A percentile compares a stretch with the other conserved stretches of the same genome.
phyloP scores from a whole-genome alignment of 92 coral and sea anemone species.

The Zoanthus sociatus region DNA sequence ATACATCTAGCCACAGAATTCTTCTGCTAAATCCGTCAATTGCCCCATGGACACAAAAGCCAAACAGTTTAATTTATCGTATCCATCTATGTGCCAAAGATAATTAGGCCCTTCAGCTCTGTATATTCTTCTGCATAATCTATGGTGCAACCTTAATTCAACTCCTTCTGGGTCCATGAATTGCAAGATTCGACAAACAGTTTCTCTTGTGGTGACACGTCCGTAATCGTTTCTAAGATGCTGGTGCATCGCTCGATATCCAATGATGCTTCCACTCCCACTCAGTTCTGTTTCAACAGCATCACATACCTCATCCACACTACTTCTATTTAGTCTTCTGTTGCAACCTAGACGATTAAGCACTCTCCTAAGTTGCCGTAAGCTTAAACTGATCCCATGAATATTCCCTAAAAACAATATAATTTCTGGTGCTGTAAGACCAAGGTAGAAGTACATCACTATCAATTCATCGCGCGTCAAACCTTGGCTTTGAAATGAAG shows the following conservation, averaged over 20 bases:
- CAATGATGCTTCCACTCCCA: conserved; percentile 54
- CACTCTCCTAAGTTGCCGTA: conserved; percentile 54
- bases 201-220: conserved; percentile 38
- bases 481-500: neutral
- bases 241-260: conserved; percentile 40
- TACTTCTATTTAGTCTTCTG: conserved; percentile 37
- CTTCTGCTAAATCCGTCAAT: conserved; percentile 16
- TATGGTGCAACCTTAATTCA: conserved; percentile 28
- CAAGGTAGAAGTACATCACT: conserved; percentile 24
- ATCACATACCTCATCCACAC: conserved; percentile 8
- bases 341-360: conserved; percentile 44
- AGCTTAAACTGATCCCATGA: conserved; percentile 53
- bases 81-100: conserved; percentile 67
- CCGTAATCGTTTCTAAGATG: conserved; percentile 36
- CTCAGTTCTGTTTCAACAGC: conserved; percentile 55
- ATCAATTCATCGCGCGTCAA: conserved; percentile 34
- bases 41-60: neutral
- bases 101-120: conserved; percentile 40
- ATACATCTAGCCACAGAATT: conserved; percentile 32
- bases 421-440: conserved; percentile 38
- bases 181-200: conserved; percentile 32
- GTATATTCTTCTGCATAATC: conserved; percentile 24
- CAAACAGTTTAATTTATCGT: conserved; percentile 64
- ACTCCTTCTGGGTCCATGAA: conserved; percentile 36
- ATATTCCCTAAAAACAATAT: conserved; percentile 29